phyloP scores from a whole-genome alignment of 2,113 vertebrate species.

The Trematomus loennbergii region DNA sequence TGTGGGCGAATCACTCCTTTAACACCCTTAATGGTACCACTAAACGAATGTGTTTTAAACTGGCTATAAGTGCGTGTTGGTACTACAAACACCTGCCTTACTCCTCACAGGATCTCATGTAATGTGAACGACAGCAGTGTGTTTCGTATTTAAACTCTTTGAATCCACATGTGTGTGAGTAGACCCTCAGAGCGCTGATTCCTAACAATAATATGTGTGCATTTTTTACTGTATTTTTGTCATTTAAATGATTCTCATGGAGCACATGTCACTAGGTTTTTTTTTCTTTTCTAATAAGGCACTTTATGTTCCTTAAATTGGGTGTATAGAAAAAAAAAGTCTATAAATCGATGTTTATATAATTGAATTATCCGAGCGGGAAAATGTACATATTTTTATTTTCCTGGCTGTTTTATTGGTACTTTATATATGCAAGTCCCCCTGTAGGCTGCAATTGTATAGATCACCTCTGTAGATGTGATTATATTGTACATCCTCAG shows the following conservation, averaged over 20 bases:
- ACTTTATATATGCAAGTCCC: constrained; percentile 63
- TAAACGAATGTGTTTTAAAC: neutral
- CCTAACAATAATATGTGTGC: constrained; percentile 29
- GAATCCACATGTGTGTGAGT: constrained; percentile 23
- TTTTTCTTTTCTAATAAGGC: constrained; percentile 43
- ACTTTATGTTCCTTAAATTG: constrained; percentile 63
- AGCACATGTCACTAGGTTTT: constrained; percentile 46
- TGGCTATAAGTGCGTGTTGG: constrained; percentile 2
- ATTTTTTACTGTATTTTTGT: constrained; percentile 64
- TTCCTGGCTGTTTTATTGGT: constrained; percentile 72
- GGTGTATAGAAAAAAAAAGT: constrained; percentile 51
- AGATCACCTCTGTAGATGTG: constrained; percentile 81
- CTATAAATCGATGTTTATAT: constrained; percentile 53
- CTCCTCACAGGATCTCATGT: neutral
- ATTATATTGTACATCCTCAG: constrained; percentile 84
- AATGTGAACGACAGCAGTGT: constrained; percentile 45
- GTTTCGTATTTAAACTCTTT: constrained; percentile 3
- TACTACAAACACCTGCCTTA: constrained; percentile 34
- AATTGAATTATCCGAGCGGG: constrained; percentile 61
- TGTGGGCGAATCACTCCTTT: too few relatives aligned
- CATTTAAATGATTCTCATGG: constrained; percentile 40
- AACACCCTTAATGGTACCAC: constrained; percentile 18
- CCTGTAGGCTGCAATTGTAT: constrained; percentile 73
- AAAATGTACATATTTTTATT: constrained; percentile 73
- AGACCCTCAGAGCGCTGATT: constrained; percentile 17